Base-by-base conservation (phyloP, 2,113 vertebrate species). In the Oreochromis niloticus region DNA sequence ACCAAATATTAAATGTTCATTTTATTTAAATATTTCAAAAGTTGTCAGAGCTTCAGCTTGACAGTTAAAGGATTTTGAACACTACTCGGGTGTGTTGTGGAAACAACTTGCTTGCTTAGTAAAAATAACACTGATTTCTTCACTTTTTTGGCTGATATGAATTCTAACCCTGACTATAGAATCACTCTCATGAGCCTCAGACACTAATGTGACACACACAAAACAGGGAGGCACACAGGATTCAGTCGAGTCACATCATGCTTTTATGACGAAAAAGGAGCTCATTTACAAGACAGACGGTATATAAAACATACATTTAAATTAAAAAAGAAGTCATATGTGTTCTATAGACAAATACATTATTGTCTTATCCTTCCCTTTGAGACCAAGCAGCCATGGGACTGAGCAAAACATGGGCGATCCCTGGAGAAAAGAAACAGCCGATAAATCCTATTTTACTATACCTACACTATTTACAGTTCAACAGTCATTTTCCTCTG, bases 231-330 rank as follows among this genome's bases (percentile, higher is more conserved):
- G 85, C 88, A 94, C 80, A 90, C 73, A 22, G 30, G 84, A 93
- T 66, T 68, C 90, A 7, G 66, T 34, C 24, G 88, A 94, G 94
- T 95, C 92, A 96, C 95, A 96, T 95, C 95, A 96, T 96, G 96
- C 96, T 95, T 97, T 97, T 97, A 96, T 96, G 95, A 96, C 93
- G 81, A 94, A 95, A 96, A 95, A 95, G 80, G 63, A 93, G 84
- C 85, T 93, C 2, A 88, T 92, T 94, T 95, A 96, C 95, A 96
- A 95, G 96, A 96, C 95, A 95, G 94, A 96, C 95, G 43, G 94
- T 93, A 95, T 96, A 96, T 95, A 97, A 97, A 96, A 97, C 94
- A 96, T 55, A 91, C 78, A 95, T 80, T 92, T 85, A 92, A 93
- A 93, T 94, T 91, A 95, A 96, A 93, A 96, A 94, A 96, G 34